Conservation (phyloP, 1,140 invertebrate species). For the Maniola jurtina region DNA sequence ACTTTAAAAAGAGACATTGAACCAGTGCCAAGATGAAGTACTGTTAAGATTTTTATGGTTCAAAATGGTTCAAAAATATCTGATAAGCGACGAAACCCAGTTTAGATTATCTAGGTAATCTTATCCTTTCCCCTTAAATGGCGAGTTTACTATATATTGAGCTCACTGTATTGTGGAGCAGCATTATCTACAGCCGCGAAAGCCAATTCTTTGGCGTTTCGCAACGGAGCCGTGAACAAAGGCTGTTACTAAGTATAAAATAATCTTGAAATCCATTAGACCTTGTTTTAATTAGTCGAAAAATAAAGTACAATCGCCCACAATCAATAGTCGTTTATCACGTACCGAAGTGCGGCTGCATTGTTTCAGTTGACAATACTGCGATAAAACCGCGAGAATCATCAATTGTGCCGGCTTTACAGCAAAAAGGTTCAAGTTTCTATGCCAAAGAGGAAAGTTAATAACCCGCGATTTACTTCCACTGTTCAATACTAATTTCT, state of each 20-base stretch:
- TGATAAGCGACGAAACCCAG: too few relatives aligned
- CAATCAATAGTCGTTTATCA: slow-evolving; percentile 8
- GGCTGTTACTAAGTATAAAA: background rate
- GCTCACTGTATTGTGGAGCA: too few relatives aligned
- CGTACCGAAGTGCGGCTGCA: slow-evolving; percentile 17
- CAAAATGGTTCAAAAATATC: too few relatives aligned
- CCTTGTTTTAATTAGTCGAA: slow-evolving; percentile 8
- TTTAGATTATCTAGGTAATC: too few relatives aligned
- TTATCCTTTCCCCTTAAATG: too few relatives aligned
- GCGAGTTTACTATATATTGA: too few relatives aligned
- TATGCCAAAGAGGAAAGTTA: slow-evolving; percentile 66
- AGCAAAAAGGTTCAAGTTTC: slow-evolving; percentile 51
- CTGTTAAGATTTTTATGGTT: too few relatives aligned
- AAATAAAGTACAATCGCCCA: slow-evolving; percentile 9
- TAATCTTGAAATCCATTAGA: slow-evolving; percentile 1
- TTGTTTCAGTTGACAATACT: slow-evolving; percentile 42
- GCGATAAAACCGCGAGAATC: slow-evolving; percentile 66
- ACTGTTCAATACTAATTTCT: slow-evolving; percentile 52
- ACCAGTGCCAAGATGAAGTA: too few relatives aligned
- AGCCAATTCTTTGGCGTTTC: too few relatives aligned
- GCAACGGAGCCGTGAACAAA: too few relatives aligned
- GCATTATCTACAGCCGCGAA: too few relatives aligned
- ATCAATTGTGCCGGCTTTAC: slow-evolving; percentile 40
- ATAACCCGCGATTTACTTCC: slow-evolving; percentile 53
- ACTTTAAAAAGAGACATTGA: too few relatives aligned